Evolutionary conservation across 2,888 invertebrate genomes (phyloP).

Genomic region (Apotomis turbidana): DNA sequence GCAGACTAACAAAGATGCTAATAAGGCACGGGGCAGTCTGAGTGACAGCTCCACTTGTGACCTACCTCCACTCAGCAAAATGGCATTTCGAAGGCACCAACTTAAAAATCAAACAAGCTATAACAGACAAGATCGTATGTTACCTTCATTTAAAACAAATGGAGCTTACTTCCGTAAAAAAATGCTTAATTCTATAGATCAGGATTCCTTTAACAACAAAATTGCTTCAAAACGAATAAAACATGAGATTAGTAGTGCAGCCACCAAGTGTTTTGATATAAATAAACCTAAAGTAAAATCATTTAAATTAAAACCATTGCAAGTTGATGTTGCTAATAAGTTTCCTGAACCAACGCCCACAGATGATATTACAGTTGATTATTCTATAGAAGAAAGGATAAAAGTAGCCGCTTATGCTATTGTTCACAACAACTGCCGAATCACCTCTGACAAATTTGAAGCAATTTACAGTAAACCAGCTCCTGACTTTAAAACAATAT

Average conservation of each 20-base stretch:
- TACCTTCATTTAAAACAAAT: slow-evolving; percentile 57
- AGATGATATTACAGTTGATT: slow-evolving; percentile 69
- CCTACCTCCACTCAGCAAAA: slow-evolving; percentile 60
- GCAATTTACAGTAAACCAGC: slow-evolving; percentile 72
- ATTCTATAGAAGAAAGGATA: slow-evolving; percentile 73
- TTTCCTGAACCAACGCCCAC: slow-evolving; percentile 65
- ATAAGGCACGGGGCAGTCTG: slow-evolving; percentile 66
- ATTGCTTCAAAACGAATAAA: slow-evolving; percentile 65
- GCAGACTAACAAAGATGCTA: slow-evolving; percentile 56
- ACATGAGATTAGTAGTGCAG: slow-evolving; percentile 55
- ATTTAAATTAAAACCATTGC: slow-evolving; percentile 74
- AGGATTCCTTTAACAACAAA: slow-evolving; percentile 71
- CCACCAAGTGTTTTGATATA: slow-evolving; percentile 60
- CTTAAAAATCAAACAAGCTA: slow-evolving; percentile 54
- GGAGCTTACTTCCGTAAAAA: slow-evolving; percentile 61
- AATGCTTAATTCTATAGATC: slow-evolving; percentile 65
- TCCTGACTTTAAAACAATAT: slow-evolving; percentile 79
- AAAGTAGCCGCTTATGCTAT: slow-evolving; percentile 75
- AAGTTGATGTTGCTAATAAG: slow-evolving; percentile 70
- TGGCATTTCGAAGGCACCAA: slow-evolving; percentile 62
- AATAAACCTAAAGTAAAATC: slow-evolving; percentile 80
- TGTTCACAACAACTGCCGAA: slow-evolving; percentile 75
- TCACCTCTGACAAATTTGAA: slow-evolving; percentile 74
- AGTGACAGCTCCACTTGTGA: slow-evolving; percentile 76
- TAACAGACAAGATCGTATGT: slow-evolving; percentile 55